phyloP scores from a whole-genome alignment of 1,140 invertebrate genomes.

The Bombus confusus region DNA sequence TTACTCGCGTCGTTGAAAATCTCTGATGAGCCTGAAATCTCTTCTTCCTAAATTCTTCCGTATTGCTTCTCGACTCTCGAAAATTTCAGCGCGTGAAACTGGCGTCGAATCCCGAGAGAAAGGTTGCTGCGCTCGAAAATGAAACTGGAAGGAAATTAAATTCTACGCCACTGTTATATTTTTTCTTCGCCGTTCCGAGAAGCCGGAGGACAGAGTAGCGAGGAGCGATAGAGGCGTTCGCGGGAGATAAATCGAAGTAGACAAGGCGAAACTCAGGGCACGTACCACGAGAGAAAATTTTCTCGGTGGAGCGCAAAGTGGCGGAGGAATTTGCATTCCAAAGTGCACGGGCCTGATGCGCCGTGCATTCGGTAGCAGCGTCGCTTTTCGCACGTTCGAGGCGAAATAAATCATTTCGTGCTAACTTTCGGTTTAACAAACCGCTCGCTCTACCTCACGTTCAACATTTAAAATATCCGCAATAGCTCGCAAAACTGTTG shows the following conservation, averaged over 20 bases:
- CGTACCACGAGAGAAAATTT: slow-evolving; percentile 33
- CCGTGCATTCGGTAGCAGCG: slow-evolving; percentile 25
- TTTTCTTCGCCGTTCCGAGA: too few relatives aligned
- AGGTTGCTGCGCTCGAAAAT: neutral
- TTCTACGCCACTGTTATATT: neutral
- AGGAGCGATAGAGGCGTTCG: neutral
- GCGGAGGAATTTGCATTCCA: slow-evolving; percentile 38
- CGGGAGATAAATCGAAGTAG: slow-evolving; percentile 5
- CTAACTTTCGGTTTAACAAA: slow-evolving; percentile 20
- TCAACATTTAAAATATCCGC: neutral
- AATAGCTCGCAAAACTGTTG: too few relatives aligned
- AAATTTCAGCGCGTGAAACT: neutral
- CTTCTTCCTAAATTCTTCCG: too few relatives aligned
- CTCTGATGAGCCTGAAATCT: too few relatives aligned
- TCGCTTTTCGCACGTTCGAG: slow-evolving; percentile 1
- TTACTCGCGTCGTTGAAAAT: too few relatives aligned
- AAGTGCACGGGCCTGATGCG: slow-evolving; percentile 17
- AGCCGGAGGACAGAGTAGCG: neutral
- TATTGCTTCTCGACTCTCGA: neutral
- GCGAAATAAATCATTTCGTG: slow-evolving; percentile 25
- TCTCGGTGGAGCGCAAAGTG: slow-evolving; percentile 14
- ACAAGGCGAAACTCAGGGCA: slow-evolving; percentile 16
- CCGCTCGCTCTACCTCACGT: neutral
- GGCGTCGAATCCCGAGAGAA: neutral
- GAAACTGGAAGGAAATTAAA: neutral